A percentile compares a stretch with the other conserved stretches of the same genome.
phyloP scores from a whole-genome alignment of 2,797 vertebrate genomes.

The Bufotes viridis region DNA sequence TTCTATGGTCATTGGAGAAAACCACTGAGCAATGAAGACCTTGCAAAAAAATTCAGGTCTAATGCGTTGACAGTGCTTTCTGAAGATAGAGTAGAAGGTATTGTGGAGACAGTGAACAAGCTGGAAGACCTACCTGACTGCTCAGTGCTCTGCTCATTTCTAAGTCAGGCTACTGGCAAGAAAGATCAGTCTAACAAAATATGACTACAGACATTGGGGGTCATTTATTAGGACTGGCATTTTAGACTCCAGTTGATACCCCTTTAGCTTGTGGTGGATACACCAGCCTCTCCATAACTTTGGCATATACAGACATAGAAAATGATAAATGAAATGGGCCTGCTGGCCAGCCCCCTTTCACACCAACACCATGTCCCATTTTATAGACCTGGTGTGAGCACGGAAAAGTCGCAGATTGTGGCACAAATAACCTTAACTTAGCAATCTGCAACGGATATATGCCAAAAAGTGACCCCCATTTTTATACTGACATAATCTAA shows the following conservation, averaged over 20 bases:
- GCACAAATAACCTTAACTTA: no score
- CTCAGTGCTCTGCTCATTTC: conserved; percentile 73
- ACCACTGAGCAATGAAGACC: conserved; percentile 82
- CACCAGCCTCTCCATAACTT: no score
- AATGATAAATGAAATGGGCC: no score
- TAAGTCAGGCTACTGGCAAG: conserved; percentile 65
- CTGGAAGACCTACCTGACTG: conserved; percentile 81
- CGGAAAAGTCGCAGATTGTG: no score
- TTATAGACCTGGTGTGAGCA: no score
- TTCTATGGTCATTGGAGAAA: conserved; percentile 96
- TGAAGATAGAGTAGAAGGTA: conserved; percentile 74
- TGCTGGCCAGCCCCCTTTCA: no score
- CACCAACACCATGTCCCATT: no score
- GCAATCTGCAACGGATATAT: no score
- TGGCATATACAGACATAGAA: no score
- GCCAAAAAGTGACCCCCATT: not conserved
- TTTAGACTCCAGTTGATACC: no score
- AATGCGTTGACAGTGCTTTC: conserved; percentile 77
- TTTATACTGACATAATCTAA: not conserved
- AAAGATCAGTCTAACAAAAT: conserved; percentile 3
- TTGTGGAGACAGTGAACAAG: conserved; percentile 76
- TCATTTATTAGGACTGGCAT: no score
- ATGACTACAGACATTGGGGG: not conserved
- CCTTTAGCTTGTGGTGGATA: no score
- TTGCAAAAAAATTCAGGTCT: conserved; percentile 83